Evolutionary conservation across 2,113 vertebrate genomes (phyloP).

Genomic region (Tympanuchus pallidicinctus): DNA sequence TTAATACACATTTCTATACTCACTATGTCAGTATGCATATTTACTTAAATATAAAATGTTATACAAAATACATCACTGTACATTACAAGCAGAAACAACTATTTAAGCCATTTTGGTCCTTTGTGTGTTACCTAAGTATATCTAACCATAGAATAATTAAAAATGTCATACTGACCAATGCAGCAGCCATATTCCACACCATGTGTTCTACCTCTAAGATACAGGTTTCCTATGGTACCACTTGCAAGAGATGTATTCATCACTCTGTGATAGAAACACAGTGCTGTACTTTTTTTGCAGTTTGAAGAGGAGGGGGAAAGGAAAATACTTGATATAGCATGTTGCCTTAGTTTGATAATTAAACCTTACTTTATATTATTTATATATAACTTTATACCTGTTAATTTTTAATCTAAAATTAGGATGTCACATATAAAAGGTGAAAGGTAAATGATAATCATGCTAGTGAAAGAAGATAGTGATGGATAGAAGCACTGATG

Average conservation of each 20-base stretch:
- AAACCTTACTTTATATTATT: neutral
- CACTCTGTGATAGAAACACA: slow-evolving; percentile 59
- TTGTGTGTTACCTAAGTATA: neutral
- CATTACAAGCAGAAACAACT: neutral
- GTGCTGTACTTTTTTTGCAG: slow-evolving; percentile 65
- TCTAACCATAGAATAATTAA: slow-evolving; percentile 60
- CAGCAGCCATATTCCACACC: slow-evolving; percentile 61
- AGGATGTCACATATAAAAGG: neutral
- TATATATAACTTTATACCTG: neutral
- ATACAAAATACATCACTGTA: neutral
- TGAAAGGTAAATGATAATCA: slow-evolving; percentile 51
- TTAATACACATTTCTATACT: neutral
- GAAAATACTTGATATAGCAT: neutral
- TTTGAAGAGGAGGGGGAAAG: neutral
- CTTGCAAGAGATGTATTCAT: slow-evolving; percentile 67
- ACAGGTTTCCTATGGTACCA: slow-evolving; percentile 59
- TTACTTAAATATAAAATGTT: neutral
- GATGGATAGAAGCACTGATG: slow-evolving; percentile 69
- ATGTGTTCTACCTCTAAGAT: slow-evolving; percentile 62
- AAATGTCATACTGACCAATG: slow-evolving; percentile 69
- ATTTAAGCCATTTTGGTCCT: slow-evolving; percentile 1
- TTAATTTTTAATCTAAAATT: slow-evolving; percentile 19
- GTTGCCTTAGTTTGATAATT: slow-evolving; percentile 30
- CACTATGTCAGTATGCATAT: neutral
- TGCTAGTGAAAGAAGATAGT: slow-evolving; percentile 40